Conservation (phyloP, 2,797 vertebrate species). For the Emys orbicularis region DNA sequence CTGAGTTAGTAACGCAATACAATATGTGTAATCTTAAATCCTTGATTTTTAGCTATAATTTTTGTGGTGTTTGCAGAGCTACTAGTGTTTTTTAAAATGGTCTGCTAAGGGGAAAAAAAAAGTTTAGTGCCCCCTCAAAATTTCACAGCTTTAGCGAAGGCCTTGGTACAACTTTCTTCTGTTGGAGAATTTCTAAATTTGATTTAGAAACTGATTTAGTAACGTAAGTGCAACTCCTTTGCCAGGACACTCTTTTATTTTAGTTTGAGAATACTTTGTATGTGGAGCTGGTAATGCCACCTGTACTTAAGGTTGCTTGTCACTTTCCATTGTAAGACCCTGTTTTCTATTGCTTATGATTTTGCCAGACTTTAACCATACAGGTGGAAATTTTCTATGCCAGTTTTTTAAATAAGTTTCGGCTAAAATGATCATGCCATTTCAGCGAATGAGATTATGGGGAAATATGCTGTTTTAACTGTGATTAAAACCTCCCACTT, state of each 20-base stretch:
- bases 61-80: background rate
- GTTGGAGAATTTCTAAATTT: background rate
- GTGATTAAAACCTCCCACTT: background rate
- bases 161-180: background rate
- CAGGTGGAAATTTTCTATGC: background rate
- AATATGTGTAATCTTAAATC: background rate
- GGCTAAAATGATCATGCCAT: background rate
- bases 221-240: background rate
- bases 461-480: background rate
- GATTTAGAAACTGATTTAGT: background rate
- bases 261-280: background rate
- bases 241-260: background rate
- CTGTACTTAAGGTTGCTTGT: background rate
- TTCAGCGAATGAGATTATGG: background rate
- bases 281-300: background rate
- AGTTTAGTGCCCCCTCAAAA: background rate
- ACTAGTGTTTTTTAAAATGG: background rate
- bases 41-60: background rate
- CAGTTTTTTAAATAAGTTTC: background rate
- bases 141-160: background rate
- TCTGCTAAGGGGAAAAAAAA: background rate
- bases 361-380: background rate
- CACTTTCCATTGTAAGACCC: background rate
- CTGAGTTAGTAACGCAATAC: background rate
- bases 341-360: background rate